Evolutionary conservation across 2,888 invertebrate genomes (phyloP).

Genomic region (Drosophila greeni): DNA sequence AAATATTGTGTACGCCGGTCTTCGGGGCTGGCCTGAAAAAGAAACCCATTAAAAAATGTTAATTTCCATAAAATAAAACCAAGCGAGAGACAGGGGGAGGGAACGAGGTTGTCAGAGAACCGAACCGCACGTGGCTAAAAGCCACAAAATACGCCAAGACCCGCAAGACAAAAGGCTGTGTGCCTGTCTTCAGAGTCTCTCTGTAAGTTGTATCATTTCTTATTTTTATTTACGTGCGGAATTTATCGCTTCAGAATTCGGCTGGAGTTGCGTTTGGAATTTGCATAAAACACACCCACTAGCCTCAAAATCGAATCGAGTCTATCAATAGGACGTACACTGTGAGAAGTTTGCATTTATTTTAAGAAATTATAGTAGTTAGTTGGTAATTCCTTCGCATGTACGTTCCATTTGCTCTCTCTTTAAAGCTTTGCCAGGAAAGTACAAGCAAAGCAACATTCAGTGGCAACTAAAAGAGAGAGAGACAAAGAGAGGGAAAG

Average conservation of each 20-base stretch:
- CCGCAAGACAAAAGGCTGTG: conserved; percentile 11
- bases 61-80: conserved; percentile 60
- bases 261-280: conserved; percentile 40
- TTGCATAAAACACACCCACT: conserved; percentile 58
- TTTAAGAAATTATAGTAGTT: background rate
- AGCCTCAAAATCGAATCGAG: conserved; percentile 31
- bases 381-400: too few species aligned
- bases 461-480: too few species aligned
- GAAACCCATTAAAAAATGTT: conserved; percentile 67
- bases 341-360: background rate
- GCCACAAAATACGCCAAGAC: conserved; percentile 40
- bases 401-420: too few species aligned
- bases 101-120: conserved; percentile 8
- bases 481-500: too few species aligned
- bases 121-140: conserved; percentile 63
- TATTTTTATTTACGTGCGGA: conserved; percentile 18
- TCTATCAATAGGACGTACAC: conserved; percentile 11
- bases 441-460: background rate
- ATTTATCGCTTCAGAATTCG: conserved; percentile 13
- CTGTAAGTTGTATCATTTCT: conserved; percentile 5
- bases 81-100: background rate
- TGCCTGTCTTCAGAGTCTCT: conserved; percentile 3
- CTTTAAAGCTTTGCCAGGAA: too few species aligned
- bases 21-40: conserved; percentile 30
- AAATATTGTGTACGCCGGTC: conserved; percentile 27